These are phyloP conservation scores for Macrostomum lignano DNA, from an alignment of 1,140 invertebrate species.

Conservation along the genomic window DNA sequence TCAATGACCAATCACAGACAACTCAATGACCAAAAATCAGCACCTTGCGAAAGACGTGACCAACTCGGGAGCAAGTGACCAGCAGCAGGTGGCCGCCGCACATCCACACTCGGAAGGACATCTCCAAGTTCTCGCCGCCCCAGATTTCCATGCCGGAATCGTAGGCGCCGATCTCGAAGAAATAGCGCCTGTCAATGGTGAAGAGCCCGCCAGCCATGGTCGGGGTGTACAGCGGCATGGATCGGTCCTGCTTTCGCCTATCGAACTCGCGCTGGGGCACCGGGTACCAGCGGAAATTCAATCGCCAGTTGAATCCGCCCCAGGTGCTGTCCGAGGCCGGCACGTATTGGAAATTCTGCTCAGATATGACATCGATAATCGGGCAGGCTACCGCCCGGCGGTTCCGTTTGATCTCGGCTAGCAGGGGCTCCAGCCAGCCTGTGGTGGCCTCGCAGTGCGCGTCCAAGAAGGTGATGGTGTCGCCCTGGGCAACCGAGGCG, in stretches of 20 bases:
- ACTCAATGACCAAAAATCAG: too few species aligned
- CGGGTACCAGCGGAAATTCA: slow-evolving; percentile 70
- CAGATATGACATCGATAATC: slow-evolving; percentile 89
- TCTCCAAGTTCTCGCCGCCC: slow-evolving; percentile 95
- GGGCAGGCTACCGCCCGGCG: slow-evolving; percentile 73
- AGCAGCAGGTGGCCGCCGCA: slow-evolving; percentile 83
- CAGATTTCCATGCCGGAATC: slow-evolving; percentile 98
- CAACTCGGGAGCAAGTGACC: slow-evolving; percentile 79
- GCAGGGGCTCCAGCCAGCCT: slow-evolving; percentile 70
- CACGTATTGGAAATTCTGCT: slow-evolving; percentile 75
- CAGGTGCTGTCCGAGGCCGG: slow-evolving; percentile 32
- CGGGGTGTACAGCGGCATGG: slow-evolving; percentile 60
- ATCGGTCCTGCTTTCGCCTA: slow-evolving; percentile 54
- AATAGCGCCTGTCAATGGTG: slow-evolving; percentile 78
- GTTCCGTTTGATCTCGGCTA: slow-evolving; percentile 60
- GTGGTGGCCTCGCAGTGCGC: slow-evolving; percentile 88
- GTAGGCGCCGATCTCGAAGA: slow-evolving; percentile 64
- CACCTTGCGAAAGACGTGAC: slow-evolving; percentile 80
- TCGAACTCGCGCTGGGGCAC: slow-evolving; percentile 78
- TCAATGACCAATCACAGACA: too few species aligned
- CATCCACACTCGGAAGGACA: slow-evolving; percentile 98
- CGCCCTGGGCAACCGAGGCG: slow-evolving; percentile 59
- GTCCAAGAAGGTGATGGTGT: slow-evolving; percentile 79
- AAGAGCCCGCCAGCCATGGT: slow-evolving; percentile 98
- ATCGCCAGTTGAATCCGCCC: slow-evolving; percentile 85